Evolutionary conservation across 2,113 vertebrate species (phyloP), one percentile per base, ranked within the genome.

Genomic region (Mus spicilegus): DNA sequence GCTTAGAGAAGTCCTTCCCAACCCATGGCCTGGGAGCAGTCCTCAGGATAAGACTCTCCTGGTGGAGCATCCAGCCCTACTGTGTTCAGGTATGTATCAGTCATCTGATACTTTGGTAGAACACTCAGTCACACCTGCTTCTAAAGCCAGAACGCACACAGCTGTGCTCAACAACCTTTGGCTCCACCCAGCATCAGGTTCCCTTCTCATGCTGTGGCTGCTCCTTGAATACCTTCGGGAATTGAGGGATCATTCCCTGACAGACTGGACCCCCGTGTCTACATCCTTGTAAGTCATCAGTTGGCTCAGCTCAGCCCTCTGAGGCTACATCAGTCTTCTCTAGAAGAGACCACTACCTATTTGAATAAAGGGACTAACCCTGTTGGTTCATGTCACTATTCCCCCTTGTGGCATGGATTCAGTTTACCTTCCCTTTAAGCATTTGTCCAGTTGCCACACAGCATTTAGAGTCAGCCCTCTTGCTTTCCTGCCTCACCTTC

Each of bases 391-490:
- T 30, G 58, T 49, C 30, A 1, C 36, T 63, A 2, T 70, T 39
- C 13, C 24, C 28, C 67, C 49, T 16, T 8, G 0, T 24, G 56
- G 7, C 0, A 0, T 28, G 69, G 54, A 24, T 30, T 73, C 63
- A 30, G 6, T 1, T 5, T 1, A 5, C 49, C 65, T 42, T 30
- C 16, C 20, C 54, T 58, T 96, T 42, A 75, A 63, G 26, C 58
- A 56, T 16, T 28, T 1, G 1, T 4, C 39, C 30, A 22, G 30
- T 56, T 5, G 0, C n/a, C 39, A n/a, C 17, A 20, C 22, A 36
- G 7, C 9, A 5, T 3, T 88, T 12, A 46, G 49, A 81, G 13
- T n/a, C 39, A 51, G n/a, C 30, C 13, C 42, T 26, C 36, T 6
- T 14, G 0, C 39, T 20, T 56, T 26, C 30, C 42, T 5, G 14